Evolutionary conservation across 1,140 invertebrate genomes (phyloP), one percentile per base, ranked within the genome.

Genomic region (Bilobella aurantiaca): DNA sequence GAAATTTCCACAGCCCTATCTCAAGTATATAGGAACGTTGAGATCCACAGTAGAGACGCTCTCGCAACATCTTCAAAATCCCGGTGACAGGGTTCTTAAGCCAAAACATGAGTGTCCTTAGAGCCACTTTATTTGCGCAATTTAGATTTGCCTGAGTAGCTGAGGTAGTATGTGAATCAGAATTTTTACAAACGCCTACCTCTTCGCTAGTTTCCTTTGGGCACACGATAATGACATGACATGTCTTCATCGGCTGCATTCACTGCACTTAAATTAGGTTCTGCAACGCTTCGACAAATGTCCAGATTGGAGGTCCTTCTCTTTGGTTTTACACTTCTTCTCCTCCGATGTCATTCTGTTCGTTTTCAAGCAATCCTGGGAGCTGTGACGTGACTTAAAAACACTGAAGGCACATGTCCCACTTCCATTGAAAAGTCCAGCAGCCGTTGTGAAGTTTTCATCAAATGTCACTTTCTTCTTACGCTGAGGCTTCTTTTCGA

Each of bases 11-110:
- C n/a, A n/a, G n/a, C n/a, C n/a, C 34, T 42, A 18, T 42, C 34
- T 42, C 8, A 12, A 42, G 34, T 2, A 64, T 42, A 28, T 64
- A 58, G 3, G 63, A 64, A 3, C 27, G 3, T 42, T 64, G 63
- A 37, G 63, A 58, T 28, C 64, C 64, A 30, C 23, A 25, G 58
- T 66, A 57, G 1, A 66, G 18, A 18, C 60, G n/a, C 18, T 23
- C 34, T 1, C 64, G 32, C 1, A 66, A 34, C 2, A 25, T 28
- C 28, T 65, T 59, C 32, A 2, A 18, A 14, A 18, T 28, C 25
- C 47, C 62, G 2, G 12, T 62, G 3, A 16, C 63, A 58, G n/a
- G 25, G 56, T 29, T 29, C 27, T 8, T 21, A 3, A 29, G 25
- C 8, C 25, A 3, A 8, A 58, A 12, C 23, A 58, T 58, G 25